These are phyloP conservation scores for Podiceps cristatus DNA, from an alignment of 2,113 vertebrate species.

Conservation along the genomic window DNA sequence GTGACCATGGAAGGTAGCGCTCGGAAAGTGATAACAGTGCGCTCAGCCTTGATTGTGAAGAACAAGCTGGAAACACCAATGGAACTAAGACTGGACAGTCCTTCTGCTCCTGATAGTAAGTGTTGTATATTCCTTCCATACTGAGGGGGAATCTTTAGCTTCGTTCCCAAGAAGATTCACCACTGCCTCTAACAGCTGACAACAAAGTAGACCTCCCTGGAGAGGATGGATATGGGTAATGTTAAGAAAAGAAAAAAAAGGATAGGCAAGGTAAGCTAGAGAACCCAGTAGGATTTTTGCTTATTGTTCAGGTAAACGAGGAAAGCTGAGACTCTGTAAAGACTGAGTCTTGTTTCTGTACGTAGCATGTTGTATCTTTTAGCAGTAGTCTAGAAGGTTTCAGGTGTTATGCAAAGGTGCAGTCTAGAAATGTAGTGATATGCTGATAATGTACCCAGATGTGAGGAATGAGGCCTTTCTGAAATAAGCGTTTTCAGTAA, in stretches of 20 bases:
- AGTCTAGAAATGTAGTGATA: not conserved
- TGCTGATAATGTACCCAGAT: not conserved
- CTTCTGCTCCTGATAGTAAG: constrained; percentile 96
- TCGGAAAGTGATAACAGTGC: constrained; percentile 94
- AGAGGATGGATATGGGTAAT: not conserved
- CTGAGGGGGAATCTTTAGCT: not conserved
- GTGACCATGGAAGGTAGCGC: constrained; percentile 97
- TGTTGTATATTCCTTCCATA: not conserved
- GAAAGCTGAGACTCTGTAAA: not conserved
- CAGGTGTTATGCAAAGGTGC: not conserved
- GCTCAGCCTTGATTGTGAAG: constrained; percentile 93
- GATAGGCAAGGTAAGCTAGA: not conserved
- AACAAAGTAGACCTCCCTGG: not conserved
- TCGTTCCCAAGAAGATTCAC: not conserved
- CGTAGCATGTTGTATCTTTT: not conserved
- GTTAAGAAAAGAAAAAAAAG: not conserved
- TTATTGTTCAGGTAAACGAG: not conserved
- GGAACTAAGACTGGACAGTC: constrained; percentile 94
- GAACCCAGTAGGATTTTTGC: not conserved
- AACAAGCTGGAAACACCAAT: constrained; percentile 92
- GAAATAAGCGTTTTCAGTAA: not conserved
- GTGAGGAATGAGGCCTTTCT: not conserved
- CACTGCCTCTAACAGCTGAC: not conserved
- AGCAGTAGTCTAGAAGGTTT: not conserved
- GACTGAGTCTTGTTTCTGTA: not conserved